phyloP scores from a whole-genome alignment of 2,113 vertebrate genomes.

The Casuarius casuarius region DNA sequence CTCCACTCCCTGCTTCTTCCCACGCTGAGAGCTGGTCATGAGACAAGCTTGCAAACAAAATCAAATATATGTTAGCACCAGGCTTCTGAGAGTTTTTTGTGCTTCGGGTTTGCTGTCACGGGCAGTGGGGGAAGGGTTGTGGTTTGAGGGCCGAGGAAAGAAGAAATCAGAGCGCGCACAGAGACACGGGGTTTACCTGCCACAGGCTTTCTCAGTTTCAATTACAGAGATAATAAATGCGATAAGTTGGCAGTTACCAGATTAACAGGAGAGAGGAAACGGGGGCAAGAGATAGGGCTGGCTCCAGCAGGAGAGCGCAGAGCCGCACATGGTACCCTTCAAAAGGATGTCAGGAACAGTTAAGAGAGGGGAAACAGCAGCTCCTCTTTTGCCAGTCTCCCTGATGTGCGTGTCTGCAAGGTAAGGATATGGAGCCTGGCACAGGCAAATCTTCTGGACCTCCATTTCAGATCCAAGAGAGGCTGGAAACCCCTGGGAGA shows the following conservation, averaged over 20 bases:
- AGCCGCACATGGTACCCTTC: background rate
- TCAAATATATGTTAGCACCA: constrained; percentile 69
- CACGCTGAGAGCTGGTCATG: constrained; percentile 71
- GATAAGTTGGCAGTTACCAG: constrained; percentile 66
- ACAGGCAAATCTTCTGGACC: background rate
- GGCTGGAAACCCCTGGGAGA: background rate
- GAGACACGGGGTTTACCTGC: constrained; percentile 63
- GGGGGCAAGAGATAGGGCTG: constrained; percentile 19
- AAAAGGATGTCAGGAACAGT: constrained; percentile 48
- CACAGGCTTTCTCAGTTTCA: constrained; percentile 60
- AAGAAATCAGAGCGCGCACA: background rate
- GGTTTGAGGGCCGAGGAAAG: background rate
- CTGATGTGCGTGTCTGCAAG: background rate
- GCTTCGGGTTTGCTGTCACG: background rate
- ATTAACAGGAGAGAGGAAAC: constrained; percentile 49
- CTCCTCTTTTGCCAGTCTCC: background rate
- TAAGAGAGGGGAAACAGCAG: constrained; percentile 30
- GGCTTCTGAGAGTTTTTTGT: constrained; percentile 22
- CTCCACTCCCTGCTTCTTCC: constrained; percentile 48
- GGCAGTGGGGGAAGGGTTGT: constrained; percentile 2
- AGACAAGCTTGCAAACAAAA: constrained; percentile 76
- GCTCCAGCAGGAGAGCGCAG: constrained; percentile 7
- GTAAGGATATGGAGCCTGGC: background rate
- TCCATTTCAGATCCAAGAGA: background rate
- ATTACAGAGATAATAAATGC: constrained; percentile 60